A percentile compares a stretch with the other conserved stretches of the same genome.
These are phyloP conservation scores for Stichopus chloronotus DNA, from an alignment of 35 echinoderm and acorn worm genomes.

Conservation along the genomic window DNA sequence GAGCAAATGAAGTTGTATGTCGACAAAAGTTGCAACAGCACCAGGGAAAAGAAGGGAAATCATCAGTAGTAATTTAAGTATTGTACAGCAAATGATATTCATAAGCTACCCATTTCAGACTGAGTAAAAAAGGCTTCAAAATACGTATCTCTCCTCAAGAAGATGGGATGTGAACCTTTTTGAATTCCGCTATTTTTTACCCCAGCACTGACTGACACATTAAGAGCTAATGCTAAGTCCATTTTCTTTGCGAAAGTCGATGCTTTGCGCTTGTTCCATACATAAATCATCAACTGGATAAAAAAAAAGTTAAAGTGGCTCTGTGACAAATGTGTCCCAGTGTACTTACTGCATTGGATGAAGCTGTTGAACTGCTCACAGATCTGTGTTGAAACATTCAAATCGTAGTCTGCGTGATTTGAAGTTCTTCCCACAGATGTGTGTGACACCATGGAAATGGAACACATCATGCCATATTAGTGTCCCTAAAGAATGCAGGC, in stretches of 20 bases:
- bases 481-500: conserved; percentile 17
- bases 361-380: conserved; percentile 36
- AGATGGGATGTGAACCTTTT: too few relatives aligned
- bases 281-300: conserved; percentile 37
- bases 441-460: conserved; percentile 33
- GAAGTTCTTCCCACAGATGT: conserved; percentile 20
- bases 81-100: too few relatives aligned
- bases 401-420: conserved; percentile 27
- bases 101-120: too few relatives aligned
- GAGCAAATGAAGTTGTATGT: too few relatives aligned
- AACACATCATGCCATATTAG: conserved; percentile 45
- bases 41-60: too few relatives aligned
- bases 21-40: too few relatives aligned
- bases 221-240: conserved; percentile 12
- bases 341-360: conserved; percentile 28
- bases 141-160: too few relatives aligned
- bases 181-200: too few relatives aligned
- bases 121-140: too few relatives aligned
- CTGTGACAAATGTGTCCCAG: conserved; percentile 32
- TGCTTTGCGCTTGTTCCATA: conserved; percentile 22
- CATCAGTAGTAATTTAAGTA: too few relatives aligned
- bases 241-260: not conserved
- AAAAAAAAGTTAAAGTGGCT: conserved; percentile 13
- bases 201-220: not conserved
- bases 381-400: conserved; percentile 28